Evolutionary conservation across 2,888 invertebrate species (phyloP), one percentile per base, ranked within the genome.

Genomic region (Antitype chi): DNA sequence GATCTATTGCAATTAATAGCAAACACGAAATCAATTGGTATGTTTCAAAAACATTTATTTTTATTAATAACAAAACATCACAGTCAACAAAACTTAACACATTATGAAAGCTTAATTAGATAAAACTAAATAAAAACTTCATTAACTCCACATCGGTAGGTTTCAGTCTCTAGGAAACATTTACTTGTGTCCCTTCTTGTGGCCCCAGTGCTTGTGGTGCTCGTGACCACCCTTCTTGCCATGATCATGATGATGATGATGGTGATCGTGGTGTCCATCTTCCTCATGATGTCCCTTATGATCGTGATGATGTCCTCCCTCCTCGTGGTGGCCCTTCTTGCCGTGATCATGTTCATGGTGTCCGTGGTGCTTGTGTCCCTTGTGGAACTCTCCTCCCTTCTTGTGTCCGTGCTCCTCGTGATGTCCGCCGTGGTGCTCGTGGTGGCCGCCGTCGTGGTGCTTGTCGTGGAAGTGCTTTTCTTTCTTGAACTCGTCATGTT

Each of bases 381-480:
- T 98, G 94, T 98, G 98, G 95, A 97, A 97, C 89, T 97, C 97
- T 43, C 98, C 98, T 80, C 98, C 98, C 95, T 98, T 98, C 94
- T 98, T 98, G 95, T 98, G 98, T 70, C 98, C 98, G 89, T 98
- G 98, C 91, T 98, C 98, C 90, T 98, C 98, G 91, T 98, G 98
- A 91, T 98, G 98, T 59, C 97, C 98, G 75, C 98, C 98, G 90
- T 98, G 98, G 88, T 98, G 98, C 91, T 98, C 98, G 92, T 98
- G 98, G 87, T 98, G 98, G 0, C 98, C 98, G 75, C 97, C 97
- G 81, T 98, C 98, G 89, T 98, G 98, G 90, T 98, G 98, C 90
- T 98, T 98, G 89, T 98, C 98, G 92, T 98, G 98, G 97, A 98
- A 98, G 91, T 98, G 98, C 91, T 98, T 98, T 89, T 98, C 98